Evolutionary conservation across 2,113 vertebrate genomes (phyloP).

Genomic region (Pitta sordida): DNA sequence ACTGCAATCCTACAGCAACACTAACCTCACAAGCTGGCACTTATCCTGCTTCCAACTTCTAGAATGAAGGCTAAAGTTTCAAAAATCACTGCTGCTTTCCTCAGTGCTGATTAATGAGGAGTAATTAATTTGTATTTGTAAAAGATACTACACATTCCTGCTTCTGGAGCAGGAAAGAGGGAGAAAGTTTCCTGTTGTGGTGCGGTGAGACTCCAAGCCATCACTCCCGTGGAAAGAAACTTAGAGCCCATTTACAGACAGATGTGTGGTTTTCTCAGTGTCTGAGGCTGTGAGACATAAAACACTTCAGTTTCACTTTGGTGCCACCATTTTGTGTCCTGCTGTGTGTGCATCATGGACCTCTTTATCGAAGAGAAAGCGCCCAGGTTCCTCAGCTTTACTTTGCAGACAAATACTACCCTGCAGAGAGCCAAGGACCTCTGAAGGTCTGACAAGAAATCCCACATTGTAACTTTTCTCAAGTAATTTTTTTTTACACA

Average conservation of each 20-base stretch:
- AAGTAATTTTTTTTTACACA: neutral
- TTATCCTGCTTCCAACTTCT: too few species aligned
- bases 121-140: neutral
- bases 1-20: too few species aligned
- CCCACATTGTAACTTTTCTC: rapidly evolving
- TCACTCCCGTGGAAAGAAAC: neutral
- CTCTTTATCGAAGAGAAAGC: neutral
- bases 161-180: neutral
- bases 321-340: neutral
- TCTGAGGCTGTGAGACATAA: neutral
- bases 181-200: neutral
- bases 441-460: neutral
- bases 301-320: neutral
- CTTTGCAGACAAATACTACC: neutral
- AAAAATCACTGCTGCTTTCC: too few species aligned
- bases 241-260: neutral
- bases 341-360: rapidly evolving
- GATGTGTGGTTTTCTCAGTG: rapidly evolving
- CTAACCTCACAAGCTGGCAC: too few species aligned
- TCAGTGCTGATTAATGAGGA: too few species aligned
- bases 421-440: neutral
- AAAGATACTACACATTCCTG: neutral
- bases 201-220: neutral
- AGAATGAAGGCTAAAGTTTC: too few species aligned
- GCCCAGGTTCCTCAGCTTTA: neutral